Base-by-base conservation (phyloP, 2,888 invertebrate genomes). In the Acrocera orbiculus region DNA sequence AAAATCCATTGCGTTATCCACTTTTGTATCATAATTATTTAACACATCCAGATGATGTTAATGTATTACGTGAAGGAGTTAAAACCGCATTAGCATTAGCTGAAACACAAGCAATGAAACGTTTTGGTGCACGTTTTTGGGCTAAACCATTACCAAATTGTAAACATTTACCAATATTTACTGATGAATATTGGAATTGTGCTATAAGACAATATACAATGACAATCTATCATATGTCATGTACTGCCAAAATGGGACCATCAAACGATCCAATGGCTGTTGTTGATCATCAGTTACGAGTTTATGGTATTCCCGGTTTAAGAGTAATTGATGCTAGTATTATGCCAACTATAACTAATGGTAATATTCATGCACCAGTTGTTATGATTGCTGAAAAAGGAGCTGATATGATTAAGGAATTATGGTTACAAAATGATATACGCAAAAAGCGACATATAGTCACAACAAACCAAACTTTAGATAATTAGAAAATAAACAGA, bases 21-120 rank as follows among this genome's bases (percentile, higher is more conserved):
- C 62, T 85, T 4, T 69, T 95, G 52, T 77, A 86, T 47, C 89
- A 90, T 49, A 93, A 93, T 55, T 95, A 95, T 52, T 63, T 95
- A 39, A 79, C 85, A 1, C 77, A 87, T 54, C 80, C 78, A 0
- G 74, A 80, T 39, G 93, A 93, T 47, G 76, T 87, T 0, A 69
- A 74, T 17, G 81, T 82, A 0, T 56, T 89, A 32, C 65, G 86
- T 15, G 87, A 87, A 58, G 87, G 87, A 10, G 79, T 85, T 1
- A 89, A 89, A 53, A 77, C 83, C 0, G 80, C 82, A 0, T 53
- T 89, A 3, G 82, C 85, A 0, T 69, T 83, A 13, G 82, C 76
- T 1, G 74, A 83, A 52, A 85, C 86, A 0, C 63, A 71, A 43
- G 75, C 82, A 1, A 66, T 82, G 72, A 77, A 73, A 48, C 63